Base-by-base conservation (phyloP, 2,797 vertebrate species). In the Argyrosomus regius region DNA sequence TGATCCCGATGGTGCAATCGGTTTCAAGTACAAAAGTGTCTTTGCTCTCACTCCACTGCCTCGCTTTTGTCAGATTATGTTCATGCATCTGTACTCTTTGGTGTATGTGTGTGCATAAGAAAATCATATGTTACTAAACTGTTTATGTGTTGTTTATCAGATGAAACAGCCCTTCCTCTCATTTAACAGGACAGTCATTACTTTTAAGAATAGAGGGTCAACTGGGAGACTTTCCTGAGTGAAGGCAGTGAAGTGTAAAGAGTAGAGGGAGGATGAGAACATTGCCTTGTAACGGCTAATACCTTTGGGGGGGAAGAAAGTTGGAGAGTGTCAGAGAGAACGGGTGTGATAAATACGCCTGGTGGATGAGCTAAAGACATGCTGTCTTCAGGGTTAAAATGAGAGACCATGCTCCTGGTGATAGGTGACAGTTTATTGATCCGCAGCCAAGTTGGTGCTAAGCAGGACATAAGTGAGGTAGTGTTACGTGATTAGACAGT, bases 381-480 rank as follows among this genome's bases (percentile, higher is more conserved):
- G 31, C 43, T 59, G 72, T 85, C 76, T 70, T 72, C 43, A 14
- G 72, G 78, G 69, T 90, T 89, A 77, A 78, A 83, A 84, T 86
- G 82, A 82, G 77, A 64, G 50, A 64, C 80, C 68, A 71, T 24
- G 78, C 84, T 65, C 75, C 73, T 80, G 76, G 62, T 85, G 67
- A 81, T 74, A 49, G 74, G 73, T 87, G 91, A 77, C 88, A 84
- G 86, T 82, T 86, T 82, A 90, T 90, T 87, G 88, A 93, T 92
- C 77, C 59, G 72, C 57, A 74, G 81, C 72, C 74, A 83, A 72
- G 59, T 39, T 65, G 52, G 53, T 77, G 82, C 79, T 75, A 66
- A 86, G 70, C 57, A 84, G 75, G 62, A 77, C 75, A 74, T 66
- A 54, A 78, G 62, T 57, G 52, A 78, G 45, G 48, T 75, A 70